Evolutionary conservation across 2,797 vertebrate species (phyloP).

Genomic region (Xerus rutilus): DNA sequence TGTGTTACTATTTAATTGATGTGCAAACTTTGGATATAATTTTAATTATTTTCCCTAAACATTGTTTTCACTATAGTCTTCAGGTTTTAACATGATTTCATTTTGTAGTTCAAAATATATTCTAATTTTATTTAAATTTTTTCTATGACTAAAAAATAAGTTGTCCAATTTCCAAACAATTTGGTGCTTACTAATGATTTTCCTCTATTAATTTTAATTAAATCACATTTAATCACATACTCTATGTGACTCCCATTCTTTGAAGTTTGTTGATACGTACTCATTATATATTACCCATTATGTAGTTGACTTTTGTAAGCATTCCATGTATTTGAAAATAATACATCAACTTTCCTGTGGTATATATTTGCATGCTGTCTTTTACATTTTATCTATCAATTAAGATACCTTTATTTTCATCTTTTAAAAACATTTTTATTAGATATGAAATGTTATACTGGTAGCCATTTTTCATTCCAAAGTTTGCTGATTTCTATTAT

Average conservation of each 20-base stretch:
- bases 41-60: neutral
- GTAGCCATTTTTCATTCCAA: neutral
- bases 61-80: neutral
- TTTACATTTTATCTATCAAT: no score
- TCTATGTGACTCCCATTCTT: neutral
- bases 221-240: neutral
- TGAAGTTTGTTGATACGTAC: neutral
- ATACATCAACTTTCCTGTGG: neutral
- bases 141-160: neutral
- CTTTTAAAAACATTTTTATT: neutral
- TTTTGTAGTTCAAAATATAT: neutral
- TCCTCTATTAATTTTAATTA: neutral
- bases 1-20: neutral
- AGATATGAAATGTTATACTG: neutral
- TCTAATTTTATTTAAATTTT: neutral
- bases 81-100: neutral
- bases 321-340: neutral
- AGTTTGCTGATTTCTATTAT: no score
- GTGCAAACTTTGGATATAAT: neutral
- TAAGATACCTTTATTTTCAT: neutral
- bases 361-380: no score
- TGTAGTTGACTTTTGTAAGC: neutral
- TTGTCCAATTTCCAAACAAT: neutral
- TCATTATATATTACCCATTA: neutral
- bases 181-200: neutral